phyloP scores from a whole-genome alignment of 2,113 vertebrate species.

The Butorides virescens region DNA sequence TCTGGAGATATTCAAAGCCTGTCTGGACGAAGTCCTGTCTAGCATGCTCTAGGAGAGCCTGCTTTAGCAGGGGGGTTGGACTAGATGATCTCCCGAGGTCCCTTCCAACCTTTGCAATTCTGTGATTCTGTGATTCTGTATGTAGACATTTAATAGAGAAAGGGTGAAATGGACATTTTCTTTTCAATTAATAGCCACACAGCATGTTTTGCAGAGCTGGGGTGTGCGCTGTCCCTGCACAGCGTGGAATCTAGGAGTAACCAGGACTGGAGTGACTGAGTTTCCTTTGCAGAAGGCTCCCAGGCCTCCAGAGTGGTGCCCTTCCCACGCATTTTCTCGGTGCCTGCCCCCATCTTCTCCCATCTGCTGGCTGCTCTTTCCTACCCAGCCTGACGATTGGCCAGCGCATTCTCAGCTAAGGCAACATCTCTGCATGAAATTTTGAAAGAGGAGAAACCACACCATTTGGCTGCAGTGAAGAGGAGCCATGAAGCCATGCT shows the following conservation, averaged over 20 bases:
- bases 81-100: too few relatives aligned
- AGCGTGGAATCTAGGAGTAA: background rate
- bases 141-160: background rate
- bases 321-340: rapidly evolving
- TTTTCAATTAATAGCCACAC: background rate
- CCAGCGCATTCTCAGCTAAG: background rate
- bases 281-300: background rate
- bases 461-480: background rate
- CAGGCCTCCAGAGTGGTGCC: background rate
- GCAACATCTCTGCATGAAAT: background rate
- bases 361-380: background rate
- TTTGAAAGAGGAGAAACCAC: background rate
- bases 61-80: too few relatives aligned
- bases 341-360: background rate
- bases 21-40: too few relatives aligned
- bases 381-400: background rate
- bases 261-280: background rate
- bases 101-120: too few relatives aligned
- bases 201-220: background rate
- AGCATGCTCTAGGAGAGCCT: too few relatives aligned
- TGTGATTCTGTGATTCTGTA: too few relatives aligned
- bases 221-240: background rate
- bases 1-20: too few relatives aligned
- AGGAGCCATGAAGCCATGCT: background rate
- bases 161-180: background rate